These are phyloP conservation scores for Pterocles gutturalis DNA, from an alignment of 2,113 vertebrate species.

Conservation along the genomic window DNA sequence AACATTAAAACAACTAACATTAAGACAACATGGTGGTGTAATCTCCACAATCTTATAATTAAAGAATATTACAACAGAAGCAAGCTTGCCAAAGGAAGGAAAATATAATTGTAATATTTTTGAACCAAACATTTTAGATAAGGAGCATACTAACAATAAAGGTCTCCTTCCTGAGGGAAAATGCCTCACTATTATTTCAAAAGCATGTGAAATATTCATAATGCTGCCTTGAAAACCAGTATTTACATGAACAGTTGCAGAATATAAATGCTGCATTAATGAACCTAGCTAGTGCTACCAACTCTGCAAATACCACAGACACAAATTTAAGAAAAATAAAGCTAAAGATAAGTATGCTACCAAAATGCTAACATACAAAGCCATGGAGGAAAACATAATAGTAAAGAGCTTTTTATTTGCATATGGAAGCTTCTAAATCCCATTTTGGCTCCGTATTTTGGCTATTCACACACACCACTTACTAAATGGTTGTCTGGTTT, in stretches of 20 bases:
- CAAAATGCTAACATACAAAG: background rate
- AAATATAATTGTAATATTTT: background rate
- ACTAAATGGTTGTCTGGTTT: background rate
- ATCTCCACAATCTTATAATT: background rate
- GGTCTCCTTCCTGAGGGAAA: constrained; percentile 8
- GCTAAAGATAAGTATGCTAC: background rate
- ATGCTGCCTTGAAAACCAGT: background rate
- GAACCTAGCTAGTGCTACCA: background rate
- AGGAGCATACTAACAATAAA: background rate
- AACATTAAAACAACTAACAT: background rate
- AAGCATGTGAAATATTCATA: constrained; percentile 20
- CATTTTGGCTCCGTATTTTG: background rate
- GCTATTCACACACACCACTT: background rate
- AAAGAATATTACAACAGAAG: background rate
- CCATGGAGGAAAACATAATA: background rate
- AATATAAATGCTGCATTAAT: constrained; percentile 34
- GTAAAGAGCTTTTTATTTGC: background rate
- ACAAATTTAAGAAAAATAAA: constrained; percentile 2
- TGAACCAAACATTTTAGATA: constrained; percentile 1
- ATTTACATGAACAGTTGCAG: constrained; percentile 28
- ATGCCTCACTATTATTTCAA: background rate
- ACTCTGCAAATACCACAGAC: background rate
- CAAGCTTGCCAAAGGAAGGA: background rate
- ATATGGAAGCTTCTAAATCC: background rate
- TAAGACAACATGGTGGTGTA: background rate